Conservation (phyloP, 2,888 invertebrate species). For the Muscina levida region DNA sequence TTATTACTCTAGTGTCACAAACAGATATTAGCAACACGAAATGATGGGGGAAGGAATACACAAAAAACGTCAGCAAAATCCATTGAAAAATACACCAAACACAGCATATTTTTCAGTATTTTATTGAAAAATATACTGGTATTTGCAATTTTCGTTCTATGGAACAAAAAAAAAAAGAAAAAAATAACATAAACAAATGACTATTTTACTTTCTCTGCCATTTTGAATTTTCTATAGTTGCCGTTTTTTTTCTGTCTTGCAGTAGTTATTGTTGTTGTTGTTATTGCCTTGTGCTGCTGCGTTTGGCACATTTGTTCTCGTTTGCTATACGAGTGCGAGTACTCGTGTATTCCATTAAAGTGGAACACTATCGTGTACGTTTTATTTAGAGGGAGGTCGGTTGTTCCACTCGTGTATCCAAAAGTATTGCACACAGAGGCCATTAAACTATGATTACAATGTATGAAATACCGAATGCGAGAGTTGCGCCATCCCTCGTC, state of each 20-base stretch:
- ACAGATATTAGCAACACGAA: slow-evolving; percentile 16
- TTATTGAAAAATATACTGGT: too few relatives aligned
- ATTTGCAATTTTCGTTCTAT: too few relatives aligned
- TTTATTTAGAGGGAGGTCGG: slow-evolving; percentile 36
- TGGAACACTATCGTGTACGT: slow-evolving; percentile 32
- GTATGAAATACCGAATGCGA: slow-evolving; percentile 38
- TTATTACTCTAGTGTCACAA: slow-evolving; percentile 22
- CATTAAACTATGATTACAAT: slow-evolving; percentile 59
- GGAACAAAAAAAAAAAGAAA: too few relatives aligned
- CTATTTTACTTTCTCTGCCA: slow-evolving; percentile 23
- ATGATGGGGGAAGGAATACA: slow-evolving; percentile 13
- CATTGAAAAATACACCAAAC: slow-evolving; percentile 1
- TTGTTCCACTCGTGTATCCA: too few relatives aligned
- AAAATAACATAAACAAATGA: neutral
- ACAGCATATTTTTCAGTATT: neutral
- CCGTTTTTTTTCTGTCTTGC: too few relatives aligned
- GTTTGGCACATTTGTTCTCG: slow-evolving; percentile 23
- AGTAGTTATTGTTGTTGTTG: too few relatives aligned
- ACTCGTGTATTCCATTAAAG: slow-evolving; percentile 28
- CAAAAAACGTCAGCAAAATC: slow-evolving; percentile 8
- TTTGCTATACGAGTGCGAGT: too few relatives aligned
- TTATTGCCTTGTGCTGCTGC: too few relatives aligned
- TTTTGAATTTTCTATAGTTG: slow-evolving; percentile 19
- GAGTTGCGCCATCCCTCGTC: too few relatives aligned
- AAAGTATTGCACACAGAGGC: too few relatives aligned